Percentiles rank a stretch among this genome's conserved stretches.
Conservation (phyloP, 2,797 vertebrate species). For the Vespertilio murinus region DNA sequence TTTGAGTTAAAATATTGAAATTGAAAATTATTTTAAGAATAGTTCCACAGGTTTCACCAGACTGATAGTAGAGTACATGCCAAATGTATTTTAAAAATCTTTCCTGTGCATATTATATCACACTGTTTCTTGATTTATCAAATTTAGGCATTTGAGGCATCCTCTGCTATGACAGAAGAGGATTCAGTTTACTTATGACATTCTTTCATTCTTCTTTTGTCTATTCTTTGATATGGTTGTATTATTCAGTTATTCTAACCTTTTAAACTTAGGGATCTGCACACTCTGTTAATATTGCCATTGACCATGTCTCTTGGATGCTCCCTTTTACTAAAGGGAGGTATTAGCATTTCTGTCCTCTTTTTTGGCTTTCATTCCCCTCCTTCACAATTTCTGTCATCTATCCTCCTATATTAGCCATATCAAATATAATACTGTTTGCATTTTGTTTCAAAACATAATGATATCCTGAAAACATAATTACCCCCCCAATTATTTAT, state of each 20-base stretch:
- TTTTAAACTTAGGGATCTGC: neutral
- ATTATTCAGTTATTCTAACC: neutral
- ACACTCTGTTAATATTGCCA: neutral
- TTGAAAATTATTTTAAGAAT: slow-evolving; percentile 32
- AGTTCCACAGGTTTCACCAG: neutral
- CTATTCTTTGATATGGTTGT: neutral
- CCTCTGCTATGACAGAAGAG: neutral
- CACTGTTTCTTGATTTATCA: neutral
- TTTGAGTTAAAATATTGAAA: neutral
- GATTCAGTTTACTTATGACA: neutral
- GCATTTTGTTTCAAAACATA: neutral
- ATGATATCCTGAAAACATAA: neutral
- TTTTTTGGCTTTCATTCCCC: neutral
- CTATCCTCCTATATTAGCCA: neutral
- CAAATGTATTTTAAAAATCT: neutral
- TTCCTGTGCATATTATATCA: neutral
- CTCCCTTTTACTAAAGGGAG: neutral
- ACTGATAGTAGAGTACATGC: neutral
- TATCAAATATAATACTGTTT: neutral
- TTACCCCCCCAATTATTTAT: slow-evolving; percentile 6
- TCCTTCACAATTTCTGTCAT: neutral
- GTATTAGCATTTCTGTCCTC: neutral
- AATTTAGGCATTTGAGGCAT: neutral
- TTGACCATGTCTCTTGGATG: neutral
- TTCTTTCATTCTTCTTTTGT: neutral